Conservation (phyloP, 2,888 invertebrate genomes). For the Cylloceria caligata region DNA sequence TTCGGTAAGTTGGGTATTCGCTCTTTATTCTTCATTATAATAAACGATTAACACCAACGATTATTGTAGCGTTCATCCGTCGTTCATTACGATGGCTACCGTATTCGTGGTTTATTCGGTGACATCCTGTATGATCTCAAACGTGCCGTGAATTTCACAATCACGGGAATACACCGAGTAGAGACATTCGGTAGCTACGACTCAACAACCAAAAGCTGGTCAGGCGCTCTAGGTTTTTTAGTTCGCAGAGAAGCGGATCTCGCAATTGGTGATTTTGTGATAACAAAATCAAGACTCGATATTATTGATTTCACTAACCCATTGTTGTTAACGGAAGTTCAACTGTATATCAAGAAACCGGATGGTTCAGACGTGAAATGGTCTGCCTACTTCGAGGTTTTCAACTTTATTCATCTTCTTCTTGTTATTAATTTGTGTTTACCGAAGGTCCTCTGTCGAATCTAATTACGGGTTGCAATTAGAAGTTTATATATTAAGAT, state of each 20-base stretch:
- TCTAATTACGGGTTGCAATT: too few species aligned
- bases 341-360: slow-evolving; percentile 74
- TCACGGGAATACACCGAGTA: slow-evolving; percentile 44
- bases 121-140: slow-evolving; percentile 71
- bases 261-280: slow-evolving; percentile 72
- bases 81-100: slow-evolving; percentile 54
- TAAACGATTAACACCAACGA: too few species aligned
- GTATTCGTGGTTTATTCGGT: slow-evolving; percentile 71
- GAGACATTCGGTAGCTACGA: slow-evolving; percentile 71
- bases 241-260: slow-evolving; percentile 70
- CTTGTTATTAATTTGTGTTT: too few species aligned
- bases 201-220: slow-evolving; percentile 68
- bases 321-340: slow-evolving; percentile 69
- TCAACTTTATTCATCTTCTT: slow-evolving; percentile 15
- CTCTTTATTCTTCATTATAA: background rate
- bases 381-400: slow-evolving; percentile 77
- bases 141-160: slow-evolving; percentile 74
- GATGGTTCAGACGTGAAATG: slow-evolving; percentile 71
- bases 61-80: slow-evolving; percentile 41
- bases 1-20: slow-evolving; percentile 68
- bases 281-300: slow-evolving; percentile 72
- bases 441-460: too few species aligned
- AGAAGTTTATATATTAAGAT: too few species aligned
- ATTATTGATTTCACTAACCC: slow-evolving; percentile 78
- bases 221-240: slow-evolving; percentile 74